Evolutionary conservation across 1,140 invertebrate genomes (phyloP), one percentile per base, ranked within the genome.

Genomic region (Pogonus chalceus): DNA sequence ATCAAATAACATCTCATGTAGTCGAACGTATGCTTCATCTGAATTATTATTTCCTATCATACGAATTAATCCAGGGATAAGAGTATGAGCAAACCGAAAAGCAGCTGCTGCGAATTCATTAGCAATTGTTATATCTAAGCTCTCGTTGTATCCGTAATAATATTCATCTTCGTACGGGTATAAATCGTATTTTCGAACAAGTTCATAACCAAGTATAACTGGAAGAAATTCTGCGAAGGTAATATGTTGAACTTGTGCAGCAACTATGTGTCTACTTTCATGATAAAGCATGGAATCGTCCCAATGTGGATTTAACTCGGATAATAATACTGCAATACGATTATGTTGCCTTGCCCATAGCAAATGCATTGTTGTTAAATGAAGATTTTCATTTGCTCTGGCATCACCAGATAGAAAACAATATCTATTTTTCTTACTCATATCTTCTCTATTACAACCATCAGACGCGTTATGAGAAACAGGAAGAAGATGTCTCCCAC

Each of bases 41-140:
- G 76, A 77, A 0, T 76, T 76, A 21, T 75, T 67, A 1, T 75
- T 69, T 49, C 79, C 74, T 0, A 81, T 76, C 43, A 82, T 69
- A 66, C 81, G 84, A 60, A 91, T 83, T 52, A 90, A 67, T 10
- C 80, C 74, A 59, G 84, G 82, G 52, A 93, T 67, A 2, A 93
- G 67, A 0, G 89, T 92, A 63, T 97, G 94, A 0, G 92, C 94
- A 65, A 97, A 97, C 52, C 92, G 73, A 63, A 91, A 94, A 1
- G 87, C 92, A 1, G 93, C 84, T 0, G 90, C 79, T 0, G 95
- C 87, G 75, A 99, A 99, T 62, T 82, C 83, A 71, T 98, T 97
- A 1, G 88, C 82, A 51, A 98, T 83, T 0, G 82, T 78, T 0
- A 94, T 80, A 71, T 98, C 82, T 2, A 90, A 72, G 3, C 72